phyloP scores from a whole-genome alignment of 2,113 vertebrate species.

The Caracal caracal region DNA sequence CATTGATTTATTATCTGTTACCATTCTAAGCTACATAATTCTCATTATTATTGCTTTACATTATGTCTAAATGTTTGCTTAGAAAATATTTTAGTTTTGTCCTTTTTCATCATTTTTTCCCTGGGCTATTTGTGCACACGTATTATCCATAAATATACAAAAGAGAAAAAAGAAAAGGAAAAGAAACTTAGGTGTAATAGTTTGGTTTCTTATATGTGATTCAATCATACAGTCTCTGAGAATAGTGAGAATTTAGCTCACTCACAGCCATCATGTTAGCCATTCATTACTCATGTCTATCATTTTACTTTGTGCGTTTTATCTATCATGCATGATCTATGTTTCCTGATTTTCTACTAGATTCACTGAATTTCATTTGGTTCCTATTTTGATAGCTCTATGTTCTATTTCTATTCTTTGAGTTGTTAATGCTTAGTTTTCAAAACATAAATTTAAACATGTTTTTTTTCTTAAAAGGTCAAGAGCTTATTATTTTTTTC shows the following conservation, averaged over 20 bases:
- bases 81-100: neutral
- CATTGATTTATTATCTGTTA: neutral
- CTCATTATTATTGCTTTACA: neutral
- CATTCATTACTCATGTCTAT: neutral
- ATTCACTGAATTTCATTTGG: neutral
- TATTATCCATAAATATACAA: neutral
- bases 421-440: neutral
- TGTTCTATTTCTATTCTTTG: slow-evolving; percentile 17
- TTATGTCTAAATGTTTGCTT: neutral
- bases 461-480: neutral
- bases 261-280: neutral
- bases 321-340: neutral
- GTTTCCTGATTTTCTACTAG: neutral
- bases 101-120: neutral
- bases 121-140: neutral
- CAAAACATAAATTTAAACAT: neutral
- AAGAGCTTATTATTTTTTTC: neutral
- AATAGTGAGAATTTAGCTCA: neutral
- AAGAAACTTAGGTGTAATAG: neutral
- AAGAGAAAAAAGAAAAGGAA: neutral
- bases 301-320: neutral
- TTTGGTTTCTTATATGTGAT: neutral
- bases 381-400: neutral
- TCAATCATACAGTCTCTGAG: neutral
- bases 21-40: neutral